Evolutionary conservation across 2,113 vertebrate species (phyloP).

Genomic region (Apeltes quadracus): DNA sequence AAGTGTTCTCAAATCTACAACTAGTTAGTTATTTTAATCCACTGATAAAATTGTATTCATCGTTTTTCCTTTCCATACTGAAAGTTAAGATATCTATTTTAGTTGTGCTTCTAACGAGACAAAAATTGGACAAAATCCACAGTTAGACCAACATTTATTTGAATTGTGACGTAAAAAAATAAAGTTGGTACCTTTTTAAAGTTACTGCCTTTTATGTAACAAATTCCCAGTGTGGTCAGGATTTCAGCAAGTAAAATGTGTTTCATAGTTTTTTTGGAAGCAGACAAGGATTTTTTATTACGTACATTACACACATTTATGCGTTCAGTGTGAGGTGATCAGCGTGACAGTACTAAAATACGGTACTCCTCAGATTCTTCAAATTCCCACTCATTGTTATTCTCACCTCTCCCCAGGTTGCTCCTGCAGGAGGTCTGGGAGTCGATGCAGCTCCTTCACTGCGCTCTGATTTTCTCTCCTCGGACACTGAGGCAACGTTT

Average conservation of each 20-base stretch:
- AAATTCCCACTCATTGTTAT: background rate
- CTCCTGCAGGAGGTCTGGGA: background rate
- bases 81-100: background rate
- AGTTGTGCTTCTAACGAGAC: background rate
- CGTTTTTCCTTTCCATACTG: background rate
- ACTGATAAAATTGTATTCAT: too few species aligned
- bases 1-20: slow-evolving; percentile 8
- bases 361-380: background rate
- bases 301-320: background rate
- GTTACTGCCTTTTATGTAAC: too few species aligned
- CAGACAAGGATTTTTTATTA: background rate
- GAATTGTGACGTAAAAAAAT: background rate
- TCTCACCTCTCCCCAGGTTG: slow-evolving; percentile 20
- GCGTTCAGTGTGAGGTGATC: background rate
- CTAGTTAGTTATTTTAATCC: background rate
- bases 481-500: slow-evolving; percentile 8
- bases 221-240: background rate
- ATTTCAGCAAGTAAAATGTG: background rate
- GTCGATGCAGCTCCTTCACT: background rate
- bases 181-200: background rate
- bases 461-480: background rate
- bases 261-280: background rate
- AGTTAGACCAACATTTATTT: background rate
- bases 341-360: background rate
- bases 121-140: background rate